Conservation (phyloP, 2,113 vertebrate species). For the Phainopepla nitens region DNA sequence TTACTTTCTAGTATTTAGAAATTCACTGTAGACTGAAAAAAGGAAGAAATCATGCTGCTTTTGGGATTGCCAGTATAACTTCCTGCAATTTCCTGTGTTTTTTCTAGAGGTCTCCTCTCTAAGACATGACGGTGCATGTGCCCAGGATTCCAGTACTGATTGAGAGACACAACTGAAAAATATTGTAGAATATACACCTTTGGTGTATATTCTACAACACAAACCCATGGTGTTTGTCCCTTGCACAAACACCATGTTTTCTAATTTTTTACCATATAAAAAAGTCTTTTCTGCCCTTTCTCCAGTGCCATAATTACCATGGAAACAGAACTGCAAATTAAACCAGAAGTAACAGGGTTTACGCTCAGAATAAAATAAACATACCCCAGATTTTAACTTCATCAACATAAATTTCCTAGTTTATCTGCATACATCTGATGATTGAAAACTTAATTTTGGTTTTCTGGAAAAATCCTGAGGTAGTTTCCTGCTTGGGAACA, state of each 20-base stretch:
- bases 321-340: constrained; percentile 75
- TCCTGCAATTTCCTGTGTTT: neutral
- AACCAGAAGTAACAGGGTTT: constrained; percentile 62
- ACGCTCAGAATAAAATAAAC: constrained; percentile 56
- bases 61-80: neutral
- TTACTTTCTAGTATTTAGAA: neutral
- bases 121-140: neutral
- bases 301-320: constrained; percentile 71
- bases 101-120: constrained; percentile 8
- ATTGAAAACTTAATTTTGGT: neutral
- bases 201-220: too few species aligned
- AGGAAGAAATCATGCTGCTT: neutral
- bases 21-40: neutral
- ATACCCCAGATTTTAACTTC: constrained; percentile 43
- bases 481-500: neutral
- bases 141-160: neutral
- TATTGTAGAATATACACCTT: neutral
- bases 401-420: constrained; percentile 2
- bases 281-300: constrained; percentile 22
- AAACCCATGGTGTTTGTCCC: too few species aligned
- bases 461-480: neutral
- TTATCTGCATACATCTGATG: neutral
- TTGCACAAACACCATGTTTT: neutral
- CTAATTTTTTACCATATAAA: constrained; percentile 50
- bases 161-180: neutral